Conservation (phyloP, 23 tunicate genomes). For the Styela plicata region DNA sequence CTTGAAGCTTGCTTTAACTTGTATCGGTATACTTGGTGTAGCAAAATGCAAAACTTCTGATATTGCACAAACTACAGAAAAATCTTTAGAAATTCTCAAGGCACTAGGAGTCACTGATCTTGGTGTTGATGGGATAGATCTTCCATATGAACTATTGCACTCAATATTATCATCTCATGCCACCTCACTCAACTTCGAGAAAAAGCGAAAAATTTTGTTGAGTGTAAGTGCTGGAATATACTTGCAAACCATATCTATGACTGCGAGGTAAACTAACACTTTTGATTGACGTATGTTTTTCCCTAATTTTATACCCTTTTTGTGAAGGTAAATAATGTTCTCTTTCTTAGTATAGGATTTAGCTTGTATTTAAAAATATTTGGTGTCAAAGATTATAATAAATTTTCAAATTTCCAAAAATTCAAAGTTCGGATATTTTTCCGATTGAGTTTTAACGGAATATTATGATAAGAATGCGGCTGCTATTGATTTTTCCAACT, state of each 20-base stretch:
- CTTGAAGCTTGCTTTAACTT: slow-evolving; percentile 8
- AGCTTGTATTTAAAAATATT: no score
- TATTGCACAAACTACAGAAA: background rate
- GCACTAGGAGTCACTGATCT: background rate
- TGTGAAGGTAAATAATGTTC: no score
- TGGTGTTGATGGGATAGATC: background rate
- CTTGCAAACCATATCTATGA: slow-evolving; percentile 13
- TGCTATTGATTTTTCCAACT: no score
- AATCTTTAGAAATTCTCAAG: background rate
- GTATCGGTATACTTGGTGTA: slow-evolving; percentile 10
- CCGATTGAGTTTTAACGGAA: no score
- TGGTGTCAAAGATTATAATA: no score
- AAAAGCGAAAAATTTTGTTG: background rate
- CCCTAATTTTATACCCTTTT: no score
- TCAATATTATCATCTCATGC: slow-evolving; percentile 13
- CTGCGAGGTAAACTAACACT: slow-evolving; percentile 6
- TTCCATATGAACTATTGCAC: slow-evolving; percentile 29
- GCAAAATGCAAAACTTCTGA: slow-evolving; percentile 11
- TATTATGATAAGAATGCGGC: no score
- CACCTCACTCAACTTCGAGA: background rate
- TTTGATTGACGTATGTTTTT: no score
- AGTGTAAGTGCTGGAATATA: slow-evolving; percentile 20
- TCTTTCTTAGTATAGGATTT: no score
- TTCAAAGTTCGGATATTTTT: no score
- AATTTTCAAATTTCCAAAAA: no score